Conservation (phyloP, 2,888 invertebrate genomes). For the Steinernema carpocapsae region DNA sequence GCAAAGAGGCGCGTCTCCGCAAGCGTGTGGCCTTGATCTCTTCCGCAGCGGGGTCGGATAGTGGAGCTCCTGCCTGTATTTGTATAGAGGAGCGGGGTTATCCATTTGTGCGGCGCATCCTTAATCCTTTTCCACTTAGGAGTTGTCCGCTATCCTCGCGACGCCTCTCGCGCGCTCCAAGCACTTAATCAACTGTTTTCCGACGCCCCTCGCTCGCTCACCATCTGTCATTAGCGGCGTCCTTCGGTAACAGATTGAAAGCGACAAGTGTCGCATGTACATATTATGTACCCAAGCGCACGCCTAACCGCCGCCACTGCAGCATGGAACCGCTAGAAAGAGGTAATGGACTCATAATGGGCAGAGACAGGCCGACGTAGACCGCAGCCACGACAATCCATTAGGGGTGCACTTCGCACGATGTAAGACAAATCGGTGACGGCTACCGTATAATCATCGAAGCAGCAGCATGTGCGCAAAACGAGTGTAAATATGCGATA, state of each 20-base stretch:
- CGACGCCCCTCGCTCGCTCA: background rate
- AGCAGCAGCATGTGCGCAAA: background rate
- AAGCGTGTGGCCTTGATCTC: too few species aligned
- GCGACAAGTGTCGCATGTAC: conserved; percentile 35
- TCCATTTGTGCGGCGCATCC: conserved; percentile 8
- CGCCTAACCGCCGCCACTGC: background rate
- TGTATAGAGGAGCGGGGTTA: too few species aligned
- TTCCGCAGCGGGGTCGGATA: too few species aligned
- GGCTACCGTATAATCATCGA: conserved; percentile 31
- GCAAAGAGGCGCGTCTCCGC: background rate
- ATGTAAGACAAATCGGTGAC: conserved; percentile 25
- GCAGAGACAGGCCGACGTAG: background rate
- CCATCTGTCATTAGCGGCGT: conserved; percentile 35
- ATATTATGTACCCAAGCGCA: conserved; percentile 5
- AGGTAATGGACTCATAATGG: conserved; percentile 35
- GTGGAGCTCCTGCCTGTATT: too few species aligned
- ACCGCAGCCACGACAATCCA: background rate
- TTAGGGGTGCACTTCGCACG: conserved; percentile 10
- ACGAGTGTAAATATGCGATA: background rate
- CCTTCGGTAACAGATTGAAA: conserved; percentile 16
- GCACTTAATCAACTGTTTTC: conserved; percentile 18
- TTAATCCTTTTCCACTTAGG: conserved; percentile 8
- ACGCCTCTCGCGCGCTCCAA: background rate
- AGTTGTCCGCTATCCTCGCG: background rate
- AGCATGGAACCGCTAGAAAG: too few species aligned